Percentiles rank a stretch among this genome's conserved stretches.
Evolutionary conservation across 2,888 invertebrate species (phyloP).

Genomic region (Odiellus spinosus): DNA sequence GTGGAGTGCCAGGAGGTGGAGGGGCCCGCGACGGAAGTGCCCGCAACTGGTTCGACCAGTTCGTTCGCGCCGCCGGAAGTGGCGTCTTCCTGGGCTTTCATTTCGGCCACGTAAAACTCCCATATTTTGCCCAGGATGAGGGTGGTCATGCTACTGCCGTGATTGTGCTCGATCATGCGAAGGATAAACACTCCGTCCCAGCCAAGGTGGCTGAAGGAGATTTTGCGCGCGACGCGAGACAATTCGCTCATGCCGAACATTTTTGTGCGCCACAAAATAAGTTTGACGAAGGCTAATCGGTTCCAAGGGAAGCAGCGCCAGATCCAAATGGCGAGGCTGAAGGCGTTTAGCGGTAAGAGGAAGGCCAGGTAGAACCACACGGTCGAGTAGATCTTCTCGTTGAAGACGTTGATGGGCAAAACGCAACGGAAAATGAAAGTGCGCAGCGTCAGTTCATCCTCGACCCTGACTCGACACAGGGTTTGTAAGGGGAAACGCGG

Average conservation of each 20-base stretch:
- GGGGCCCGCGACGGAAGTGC: slow-evolving; percentile 18
- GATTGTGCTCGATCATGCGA: slow-evolving; percentile 28
- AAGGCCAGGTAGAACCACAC: slow-evolving; percentile 29
- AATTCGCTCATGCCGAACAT: slow-evolving; percentile 33
- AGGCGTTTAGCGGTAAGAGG: slow-evolving; percentile 25
- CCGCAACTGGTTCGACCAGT: slow-evolving; percentile 20
- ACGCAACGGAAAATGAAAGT: slow-evolving; percentile 28
- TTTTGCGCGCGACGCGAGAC: slow-evolving; percentile 26
- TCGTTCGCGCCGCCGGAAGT: slow-evolving; percentile 11
- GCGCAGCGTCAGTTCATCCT: slow-evolving; percentile 25
- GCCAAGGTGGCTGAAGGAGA: slow-evolving; percentile 26
- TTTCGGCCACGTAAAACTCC: slow-evolving; percentile 24
- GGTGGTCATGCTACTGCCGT: slow-evolving; percentile 26
- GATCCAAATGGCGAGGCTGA: slow-evolving; percentile 24
- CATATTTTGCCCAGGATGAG: slow-evolving; percentile 24
- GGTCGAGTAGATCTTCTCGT: slow-evolving; percentile 28
- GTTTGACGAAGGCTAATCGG: slow-evolving; percentile 29
- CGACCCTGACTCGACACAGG: slow-evolving; percentile 28
- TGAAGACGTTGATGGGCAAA: slow-evolving; percentile 27
- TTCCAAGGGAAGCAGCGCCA: slow-evolving; percentile 24
- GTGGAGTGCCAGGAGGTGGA: slow-evolving; percentile 22
- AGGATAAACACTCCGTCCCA: slow-evolving; percentile 29
- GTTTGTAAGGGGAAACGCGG: slow-evolving; percentile 32
- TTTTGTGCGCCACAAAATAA: slow-evolving; percentile 29
- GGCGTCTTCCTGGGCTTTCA: slow-evolving; percentile 22